Evolutionary conservation across 2,888 invertebrate genomes (phyloP).

Genomic region (Blastobasis lacticolella): DNA sequence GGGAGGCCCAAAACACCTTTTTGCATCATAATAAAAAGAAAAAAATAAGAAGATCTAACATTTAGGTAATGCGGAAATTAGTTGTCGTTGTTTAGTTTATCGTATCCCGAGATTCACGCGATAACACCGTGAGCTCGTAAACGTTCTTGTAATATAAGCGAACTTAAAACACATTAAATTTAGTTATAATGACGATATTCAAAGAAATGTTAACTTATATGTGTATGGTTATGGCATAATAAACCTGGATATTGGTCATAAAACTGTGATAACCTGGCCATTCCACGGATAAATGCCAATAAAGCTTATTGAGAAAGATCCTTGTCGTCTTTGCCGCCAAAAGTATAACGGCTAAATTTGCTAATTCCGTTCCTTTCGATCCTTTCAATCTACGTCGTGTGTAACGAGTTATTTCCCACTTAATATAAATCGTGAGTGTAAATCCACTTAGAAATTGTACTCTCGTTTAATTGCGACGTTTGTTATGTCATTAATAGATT

Average conservation of each 20-base stretch:
- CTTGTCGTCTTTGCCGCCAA: constrained; percentile 33
- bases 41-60: constrained; percentile 2
- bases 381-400: too few species aligned
- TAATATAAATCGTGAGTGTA: too few species aligned
- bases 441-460: too few species aligned
- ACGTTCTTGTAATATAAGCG: not conserved
- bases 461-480: too few species aligned
- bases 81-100: too few species aligned
- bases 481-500: too few species aligned
- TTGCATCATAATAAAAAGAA: too few species aligned
- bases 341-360: not conserved
- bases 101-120: not conserved
- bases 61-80: not conserved
- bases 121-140: constrained; percentile 3
- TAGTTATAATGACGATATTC: constrained; percentile 7
- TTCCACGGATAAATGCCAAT: constrained; percentile 39
- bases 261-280: constrained; percentile 27
- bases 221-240: constrained; percentile 10
- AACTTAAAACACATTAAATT: not conserved
- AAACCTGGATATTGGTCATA: constrained; percentile 43
- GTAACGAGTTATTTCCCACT: too few species aligned
- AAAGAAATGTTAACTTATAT: constrained; percentile 17
- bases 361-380: too few species aligned
- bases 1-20: too few species aligned
- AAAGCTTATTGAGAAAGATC: constrained; percentile 35